Evolutionary conservation across 2,888 invertebrate species (phyloP).

Genomic region (Exephanes ischioxanthus): DNA sequence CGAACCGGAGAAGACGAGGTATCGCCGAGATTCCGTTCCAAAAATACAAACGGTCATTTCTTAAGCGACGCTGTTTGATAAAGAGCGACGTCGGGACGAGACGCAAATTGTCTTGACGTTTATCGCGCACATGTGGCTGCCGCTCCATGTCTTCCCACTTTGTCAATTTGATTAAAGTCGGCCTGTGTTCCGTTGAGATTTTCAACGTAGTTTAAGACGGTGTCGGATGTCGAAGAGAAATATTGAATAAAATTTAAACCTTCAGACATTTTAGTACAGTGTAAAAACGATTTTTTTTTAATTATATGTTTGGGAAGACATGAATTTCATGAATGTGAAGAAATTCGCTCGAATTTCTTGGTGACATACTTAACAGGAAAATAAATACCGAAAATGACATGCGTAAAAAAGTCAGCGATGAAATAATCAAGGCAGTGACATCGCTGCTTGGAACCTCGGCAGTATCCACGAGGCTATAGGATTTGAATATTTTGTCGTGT

Average conservation of each 20-base stretch:
- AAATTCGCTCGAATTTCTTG: not conserved
- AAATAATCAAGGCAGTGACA: conserved; percentile 5
- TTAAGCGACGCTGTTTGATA: conserved; percentile 19
- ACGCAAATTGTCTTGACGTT: conserved; percentile 3
- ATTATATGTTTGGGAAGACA: not conserved
- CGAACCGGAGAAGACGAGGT: conserved; percentile 43
- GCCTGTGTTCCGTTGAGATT: not conserved
- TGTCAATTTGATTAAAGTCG: conserved; percentile 10
- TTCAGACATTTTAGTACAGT: not conserved
- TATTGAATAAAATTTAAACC: not conserved
- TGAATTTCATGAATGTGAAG: not conserved
- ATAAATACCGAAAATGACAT: not conserved
- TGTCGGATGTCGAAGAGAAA: not conserved
- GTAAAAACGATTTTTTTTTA: not conserved
- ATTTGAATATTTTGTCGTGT: conserved; percentile 52
- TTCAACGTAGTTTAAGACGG: not conserved
- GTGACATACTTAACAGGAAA: not conserved
- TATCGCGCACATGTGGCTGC: conserved; percentile 9
- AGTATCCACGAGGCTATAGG: conserved; percentile 8
- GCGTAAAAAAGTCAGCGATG: not conserved
- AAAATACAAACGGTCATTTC: conserved; percentile 56
- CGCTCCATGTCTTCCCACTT: not conserved
- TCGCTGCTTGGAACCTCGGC: not conserved
- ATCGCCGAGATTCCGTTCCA: conserved; percentile 46
- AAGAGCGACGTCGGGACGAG: conserved; percentile 2